Evolutionary conservation across 1,140 invertebrate species (phyloP), one percentile per base, ranked within the genome.

Genomic region (Polypedilum pembai): DNA sequence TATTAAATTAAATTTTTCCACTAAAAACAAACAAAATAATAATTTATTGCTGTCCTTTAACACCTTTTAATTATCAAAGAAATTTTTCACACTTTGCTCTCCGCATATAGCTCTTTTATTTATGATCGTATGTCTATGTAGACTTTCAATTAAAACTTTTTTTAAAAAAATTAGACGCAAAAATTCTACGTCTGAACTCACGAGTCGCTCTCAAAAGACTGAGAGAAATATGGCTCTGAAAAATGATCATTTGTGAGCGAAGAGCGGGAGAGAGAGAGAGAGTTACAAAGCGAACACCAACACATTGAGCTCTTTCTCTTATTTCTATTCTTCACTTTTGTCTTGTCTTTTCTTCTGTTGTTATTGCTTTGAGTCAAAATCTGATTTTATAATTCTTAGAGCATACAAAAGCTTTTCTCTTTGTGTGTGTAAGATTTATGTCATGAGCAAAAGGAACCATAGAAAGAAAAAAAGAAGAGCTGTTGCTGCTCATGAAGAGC

Each of bases 141-240:
- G 24, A 33, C 24, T 33, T 56, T 56, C 45, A 56, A 56, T n/a
- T 56, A 56, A 45, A 56, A 56, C 10, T 12, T 56, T 56, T 56
- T 56, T 56, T 56, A 15, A 0, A 56, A 15, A 56, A 15, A 56
- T 56, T 8, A 56, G 45, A 56, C 45, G 45, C n/a, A 56, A 56
- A 56, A 56, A 56, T 56, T 56, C 15, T 56, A 56, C 45, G 45
- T 56, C 45, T 56, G 12, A 15, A 56, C 12, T 56, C 45, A 56
- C 45, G 45, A 56, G 45, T 56, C 45, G n/a, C 45, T 56, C 45
- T 56, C 45, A 56, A n/a, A 56, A 56, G 45, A 56, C 45, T 56
- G n/a, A 56, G n/a, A 45, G 8, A 45, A 45, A 7, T 45, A 1
- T 15, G 41, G 15, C 41, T 56, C 12, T 56, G 12, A 56, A n/a